Conservation (phyloP, 1,140 invertebrate species). For the Hyles vespertilio region DNA sequence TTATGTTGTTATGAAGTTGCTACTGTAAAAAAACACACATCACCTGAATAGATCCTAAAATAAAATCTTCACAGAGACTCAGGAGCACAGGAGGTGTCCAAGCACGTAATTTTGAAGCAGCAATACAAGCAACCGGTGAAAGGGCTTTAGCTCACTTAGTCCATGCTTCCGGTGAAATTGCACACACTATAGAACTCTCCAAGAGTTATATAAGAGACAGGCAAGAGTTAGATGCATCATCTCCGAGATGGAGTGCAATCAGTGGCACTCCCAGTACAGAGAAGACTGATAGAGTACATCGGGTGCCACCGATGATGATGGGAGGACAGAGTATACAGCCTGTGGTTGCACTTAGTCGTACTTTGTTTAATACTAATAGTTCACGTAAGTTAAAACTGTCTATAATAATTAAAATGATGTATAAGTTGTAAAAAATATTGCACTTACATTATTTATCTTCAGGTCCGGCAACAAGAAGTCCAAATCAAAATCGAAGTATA, state of each 20-base stretch:
- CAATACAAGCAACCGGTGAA: constrained; percentile 47
- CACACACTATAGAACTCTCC: constrained; percentile 38
- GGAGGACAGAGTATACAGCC: constrained; percentile 57
- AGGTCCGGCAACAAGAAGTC: constrained; percentile 33
- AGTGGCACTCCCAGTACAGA: constrained; percentile 37
- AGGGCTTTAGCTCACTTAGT: constrained; percentile 53
- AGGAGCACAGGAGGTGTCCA: constrained; percentile 39
- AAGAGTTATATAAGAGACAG: constrained; percentile 52
- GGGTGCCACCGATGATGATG: constrained; percentile 52
- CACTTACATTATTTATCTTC: constrained; percentile 13
- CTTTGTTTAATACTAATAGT: constrained; percentile 35
- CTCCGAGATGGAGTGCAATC: constrained; percentile 46
- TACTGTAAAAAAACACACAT: no score
- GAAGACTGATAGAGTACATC: constrained; percentile 44
- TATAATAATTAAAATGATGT: no score
- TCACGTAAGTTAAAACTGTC: constrained; percentile 29
- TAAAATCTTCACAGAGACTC: constrained; percentile 30
- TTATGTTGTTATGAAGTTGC: no score
- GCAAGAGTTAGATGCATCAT: constrained; percentile 37
- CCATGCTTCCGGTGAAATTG: constrained; percentile 47
- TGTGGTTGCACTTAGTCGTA: constrained; percentile 52
- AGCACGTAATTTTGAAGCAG: constrained; percentile 43
- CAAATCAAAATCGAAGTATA: constrained; percentile 35
- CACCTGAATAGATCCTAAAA: neutral
- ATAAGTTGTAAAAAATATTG: no score